Base-by-base conservation (phyloP, 1,140 invertebrate genomes). In the Polypedilum pembai region DNA sequence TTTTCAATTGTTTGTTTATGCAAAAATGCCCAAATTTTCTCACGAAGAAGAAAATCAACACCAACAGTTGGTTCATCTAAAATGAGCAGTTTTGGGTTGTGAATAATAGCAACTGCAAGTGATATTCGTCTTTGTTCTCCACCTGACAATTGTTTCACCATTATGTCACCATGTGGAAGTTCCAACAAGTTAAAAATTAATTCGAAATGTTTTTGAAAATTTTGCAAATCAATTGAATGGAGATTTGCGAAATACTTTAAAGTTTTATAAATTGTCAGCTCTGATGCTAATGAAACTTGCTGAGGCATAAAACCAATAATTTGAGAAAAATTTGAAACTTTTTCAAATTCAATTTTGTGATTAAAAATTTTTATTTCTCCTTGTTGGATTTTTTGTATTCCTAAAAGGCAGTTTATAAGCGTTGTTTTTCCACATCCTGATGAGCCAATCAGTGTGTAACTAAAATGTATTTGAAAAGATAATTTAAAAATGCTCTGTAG, bases 41-140 rank as follows among this genome's bases (percentile, higher is more conserved):
- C 89, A 83, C 93, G 86, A 7, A 96, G 82, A 40, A 95, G 82
- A 0, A 93, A 93, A 83, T 96, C 93, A 20, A 95, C 84, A 8
- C 93, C 93, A 7, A 94, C 93, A 0, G 93, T 95, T 0, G 94
- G 94, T 81, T 96, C 94, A 80, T 95, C 94, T 66, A 96, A 83
- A 75, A 95, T 92, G 0, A 95, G 81, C 1, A 95, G 81, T 79
- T 94, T 88, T 0, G 94, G 92, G 74, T 90, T 88, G 76, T 95
- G 92, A 0, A 96, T 84, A 72, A 95, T 79, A 0, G 92, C 91
- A 1, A 89, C 88, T 0, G 92, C 92, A 66, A 96, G 87, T 0
- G 92, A 94, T 0, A 94, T 88, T 75, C 93, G 83, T 75, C 94
- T 85, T 80, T 93, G 90, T 81, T 95, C 92, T 0, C 94, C 94